phyloP scores from a whole-genome alignment of 2,888 invertebrate genomes.

The Prosapia bicincta region DNA sequence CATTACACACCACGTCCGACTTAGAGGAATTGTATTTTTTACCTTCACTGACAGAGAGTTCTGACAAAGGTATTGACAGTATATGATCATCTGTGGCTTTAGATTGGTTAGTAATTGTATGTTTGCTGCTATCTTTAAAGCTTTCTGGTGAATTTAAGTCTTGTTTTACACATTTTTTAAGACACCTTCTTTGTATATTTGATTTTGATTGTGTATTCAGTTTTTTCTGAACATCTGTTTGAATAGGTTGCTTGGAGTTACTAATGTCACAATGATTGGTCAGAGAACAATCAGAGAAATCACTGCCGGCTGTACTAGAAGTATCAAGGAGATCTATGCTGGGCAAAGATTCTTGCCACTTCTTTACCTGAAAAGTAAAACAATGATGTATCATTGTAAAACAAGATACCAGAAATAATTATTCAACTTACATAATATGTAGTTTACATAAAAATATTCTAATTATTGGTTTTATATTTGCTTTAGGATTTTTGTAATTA shows the following conservation, averaged over 20 bases:
- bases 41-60: not conserved
- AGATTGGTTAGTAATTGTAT: too few species aligned
- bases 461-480: too few species aligned
- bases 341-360: constrained; percentile 36
- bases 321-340: constrained; percentile 24
- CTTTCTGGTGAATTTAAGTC: not conserved
- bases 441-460: too few species aligned
- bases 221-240: not conserved
- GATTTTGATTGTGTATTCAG: not conserved
- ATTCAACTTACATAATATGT: too few species aligned
- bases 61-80: not conserved
- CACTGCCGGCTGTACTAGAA: constrained; percentile 9
- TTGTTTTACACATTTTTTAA: constrained; percentile 4
- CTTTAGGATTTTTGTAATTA: too few species aligned
- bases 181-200: not conserved
- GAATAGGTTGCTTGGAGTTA: not conserved
- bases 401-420: not conserved
- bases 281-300: not conserved
- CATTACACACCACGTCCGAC: not conserved
- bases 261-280: not conserved
- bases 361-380: constrained; percentile 31
- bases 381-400: too few species aligned
- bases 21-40: not conserved
- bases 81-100: not conserved
- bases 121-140: too few species aligned